These are phyloP conservation scores for Parasteatoda tepidariorum DNA, from an alignment of 1,140 invertebrate genomes.

Conservation along the genomic window DNA sequence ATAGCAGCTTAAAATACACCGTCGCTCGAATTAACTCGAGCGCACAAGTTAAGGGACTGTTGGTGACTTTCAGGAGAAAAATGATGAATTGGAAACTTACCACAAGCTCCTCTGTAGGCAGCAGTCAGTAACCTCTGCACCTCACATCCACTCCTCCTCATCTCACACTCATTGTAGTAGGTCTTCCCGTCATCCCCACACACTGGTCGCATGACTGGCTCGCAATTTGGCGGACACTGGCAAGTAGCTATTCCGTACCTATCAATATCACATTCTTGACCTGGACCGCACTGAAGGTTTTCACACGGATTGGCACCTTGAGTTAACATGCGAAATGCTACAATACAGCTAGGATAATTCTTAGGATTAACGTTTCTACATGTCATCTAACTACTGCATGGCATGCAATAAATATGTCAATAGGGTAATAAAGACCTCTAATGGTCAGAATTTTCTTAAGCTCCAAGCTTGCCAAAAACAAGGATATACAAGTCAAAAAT, in stretches of 20 bases:
- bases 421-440: neutral
- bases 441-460: too few species aligned
- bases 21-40: too few species aligned
- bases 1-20: too few species aligned
- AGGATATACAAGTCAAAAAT: too few species aligned
- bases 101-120: slow-evolving; percentile 82
- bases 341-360: slow-evolving; percentile 60
- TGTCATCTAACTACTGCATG: slow-evolving; percentile 34
- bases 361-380: slow-evolving; percentile 28
- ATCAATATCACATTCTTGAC: slow-evolving; percentile 87
- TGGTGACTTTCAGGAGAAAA: neutral
- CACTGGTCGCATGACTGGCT: slow-evolving; percentile 80
- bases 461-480: too few species aligned
- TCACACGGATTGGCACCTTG: slow-evolving; percentile 85
- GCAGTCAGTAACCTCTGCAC: slow-evolving; percentile 77
- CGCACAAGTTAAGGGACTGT: too few species aligned
- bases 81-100: slow-evolving; percentile 69
- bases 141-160: slow-evolving; percentile 78
- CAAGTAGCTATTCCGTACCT: slow-evolving; percentile 84
- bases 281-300: slow-evolving; percentile 77
- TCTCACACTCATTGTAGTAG: slow-evolving; percentile 78
- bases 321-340: slow-evolving; percentile 62
- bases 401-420: neutral
- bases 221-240: slow-evolving; percentile 80
- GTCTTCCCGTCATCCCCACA: slow-evolving; percentile 77